Evolutionary conservation across 2,888 invertebrate species (phyloP).

Genomic region (Ormyrus rosae): DNA sequence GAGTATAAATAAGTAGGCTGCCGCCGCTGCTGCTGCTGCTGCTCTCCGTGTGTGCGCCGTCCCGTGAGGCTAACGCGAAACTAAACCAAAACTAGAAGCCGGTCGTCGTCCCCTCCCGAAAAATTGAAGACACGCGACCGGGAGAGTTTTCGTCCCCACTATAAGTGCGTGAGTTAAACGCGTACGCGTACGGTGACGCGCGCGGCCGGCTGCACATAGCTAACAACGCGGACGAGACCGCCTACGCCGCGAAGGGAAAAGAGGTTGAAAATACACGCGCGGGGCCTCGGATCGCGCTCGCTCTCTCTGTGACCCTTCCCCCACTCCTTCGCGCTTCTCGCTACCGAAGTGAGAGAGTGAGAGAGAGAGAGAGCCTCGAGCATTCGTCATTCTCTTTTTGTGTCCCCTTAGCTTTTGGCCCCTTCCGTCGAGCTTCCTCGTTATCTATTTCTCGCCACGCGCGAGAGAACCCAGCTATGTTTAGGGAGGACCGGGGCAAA

Average conservation of each 20-base stretch:
- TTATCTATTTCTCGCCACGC: slow-evolving; percentile 39
- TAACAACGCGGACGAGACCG: background rate
- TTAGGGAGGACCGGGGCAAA: no score
- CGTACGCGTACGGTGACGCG: slow-evolving; percentile 18
- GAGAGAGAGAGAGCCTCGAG: background rate
- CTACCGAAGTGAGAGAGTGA: background rate
- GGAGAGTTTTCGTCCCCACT: slow-evolving; percentile 56
- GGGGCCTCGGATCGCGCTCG: background rate
- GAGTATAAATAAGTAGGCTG: background rate
- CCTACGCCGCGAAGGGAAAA: slow-evolving; percentile 33
- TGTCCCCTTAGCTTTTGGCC: slow-evolving; percentile 4
- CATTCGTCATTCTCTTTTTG: slow-evolving; percentile 29
- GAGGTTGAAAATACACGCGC: slow-evolving; percentile 52
- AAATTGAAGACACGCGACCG: slow-evolving; percentile 73
- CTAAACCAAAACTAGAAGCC: slow-evolving; percentile 63
- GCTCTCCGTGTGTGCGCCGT: slow-evolving; percentile 37
- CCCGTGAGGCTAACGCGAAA: slow-evolving; percentile 66
- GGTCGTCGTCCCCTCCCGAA: slow-evolving; percentile 58
- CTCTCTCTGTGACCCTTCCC: slow-evolving; percentile 45
- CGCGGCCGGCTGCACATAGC: background rate
- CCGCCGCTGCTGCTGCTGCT: background rate
- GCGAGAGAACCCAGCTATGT: no score
- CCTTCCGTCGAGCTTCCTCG: background rate
- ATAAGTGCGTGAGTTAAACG: slow-evolving; percentile 47
- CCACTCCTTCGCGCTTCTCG: slow-evolving; percentile 27